Conservation (phyloP, 2,113 vertebrate genomes). For the Tamias sibiricus region DNA sequence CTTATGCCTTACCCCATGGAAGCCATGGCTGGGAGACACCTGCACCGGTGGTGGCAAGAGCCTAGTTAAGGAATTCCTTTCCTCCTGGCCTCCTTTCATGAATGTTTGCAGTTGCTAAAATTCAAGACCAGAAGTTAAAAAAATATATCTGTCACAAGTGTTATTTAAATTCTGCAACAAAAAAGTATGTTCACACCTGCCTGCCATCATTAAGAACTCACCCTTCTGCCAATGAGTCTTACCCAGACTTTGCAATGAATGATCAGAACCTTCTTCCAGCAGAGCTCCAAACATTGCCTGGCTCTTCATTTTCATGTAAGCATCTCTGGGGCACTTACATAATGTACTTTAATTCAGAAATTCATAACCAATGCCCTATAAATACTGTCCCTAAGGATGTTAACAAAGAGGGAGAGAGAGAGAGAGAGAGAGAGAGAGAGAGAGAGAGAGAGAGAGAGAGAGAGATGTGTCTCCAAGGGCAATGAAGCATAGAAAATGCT, state of each 20-base stretch:
- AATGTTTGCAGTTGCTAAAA: neutral
- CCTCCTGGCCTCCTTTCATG: neutral
- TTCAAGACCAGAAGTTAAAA: neutral
- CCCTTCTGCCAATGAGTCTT: neutral
- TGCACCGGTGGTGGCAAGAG: neutral
- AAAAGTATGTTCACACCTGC: neutral
- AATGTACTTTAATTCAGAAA: neutral
- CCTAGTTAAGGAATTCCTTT: neutral
- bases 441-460: neutral
- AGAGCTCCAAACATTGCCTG: neutral
- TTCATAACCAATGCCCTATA: conserved; percentile 15
- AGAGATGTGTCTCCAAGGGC: neutral
- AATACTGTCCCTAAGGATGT: neutral
- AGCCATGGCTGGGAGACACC: neutral
- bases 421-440: too few species aligned
- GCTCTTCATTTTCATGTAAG: neutral
- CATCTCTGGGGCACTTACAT: neutral
- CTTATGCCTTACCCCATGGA: neutral
- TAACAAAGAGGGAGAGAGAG: neutral
- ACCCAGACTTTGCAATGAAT: neutral
- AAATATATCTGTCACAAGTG: neutral
- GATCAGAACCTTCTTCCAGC: neutral
- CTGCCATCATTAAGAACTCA: neutral
- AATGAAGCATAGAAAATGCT: neutral
- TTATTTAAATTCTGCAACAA: neutral